Evolutionary conservation across 2,113 vertebrate species (phyloP), one percentile per base, ranked within the genome.

Genomic region (Bufo bufo): DNA sequence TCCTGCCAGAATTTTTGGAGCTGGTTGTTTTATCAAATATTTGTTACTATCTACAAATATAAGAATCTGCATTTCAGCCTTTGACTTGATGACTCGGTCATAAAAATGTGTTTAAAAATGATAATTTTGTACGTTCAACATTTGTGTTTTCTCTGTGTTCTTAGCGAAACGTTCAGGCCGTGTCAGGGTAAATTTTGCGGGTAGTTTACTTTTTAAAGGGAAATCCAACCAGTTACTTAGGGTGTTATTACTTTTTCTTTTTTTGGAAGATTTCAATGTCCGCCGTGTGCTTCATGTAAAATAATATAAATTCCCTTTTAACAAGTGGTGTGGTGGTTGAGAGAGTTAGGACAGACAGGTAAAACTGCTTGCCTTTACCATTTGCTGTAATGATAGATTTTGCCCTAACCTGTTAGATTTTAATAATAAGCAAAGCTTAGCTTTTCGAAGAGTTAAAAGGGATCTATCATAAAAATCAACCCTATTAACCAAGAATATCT

Each of bases 1-100:
- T 10, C 3, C 69, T 45, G 43, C 45, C 72, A 17, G 45, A 50
- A 50, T 17, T 49, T 16, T 72, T 19, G 33, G 14, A 20, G 72
- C 72, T 19, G 72, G 72, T 75, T 49, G 45, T 75, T 75, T 75
- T 75, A 49, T 75, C 23, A 75, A 75, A 75, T 75, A 75, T 75
- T 75, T 75, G 72, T 49, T 20, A 75, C 16, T 7, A 47, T 10
- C 0, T 19, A 17, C 72, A 75, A 75, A 75, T 75, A 75, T 47
- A 75, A 75, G 10, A 75, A 49, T 47, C 45, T 3, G 72, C 72
- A 20, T 75, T 75, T 49, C 10, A 14, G 19, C 43, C 71, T 47
- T 74, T 47, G 43, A 47, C 43, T 13, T 9, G 71, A 47, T 74
- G 71, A 74, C 16, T 45, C 8, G 12, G 71, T 19, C 13, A 74